Base-by-base conservation (phyloP, 2,888 invertebrate genomes). In the Adineta ricciae region DNA sequence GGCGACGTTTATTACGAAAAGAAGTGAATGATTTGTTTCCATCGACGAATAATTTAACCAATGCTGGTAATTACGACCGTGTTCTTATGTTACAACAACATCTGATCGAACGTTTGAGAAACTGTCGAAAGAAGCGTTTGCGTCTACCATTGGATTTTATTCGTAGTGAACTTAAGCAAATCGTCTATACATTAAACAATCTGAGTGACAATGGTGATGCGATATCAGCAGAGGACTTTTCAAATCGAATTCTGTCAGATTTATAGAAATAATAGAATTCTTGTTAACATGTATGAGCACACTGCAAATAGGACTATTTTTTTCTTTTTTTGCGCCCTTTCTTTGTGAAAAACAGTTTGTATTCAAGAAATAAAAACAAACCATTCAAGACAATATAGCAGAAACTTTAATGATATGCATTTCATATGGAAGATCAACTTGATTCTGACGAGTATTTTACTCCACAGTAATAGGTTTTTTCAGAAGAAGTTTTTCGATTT, bases 91-190 rank as follows among this genome's bases (percentile, higher is more conserved):
- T 78, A n/a, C 78, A 78, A 32, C 78, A 78, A 41, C 78, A 78
- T 78, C 41, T 78, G 8, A 78, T 78, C 41, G 78, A 78, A 78
- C 78, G 78, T 11, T 78, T 78, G n/a, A 3, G 41, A 41, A 78
- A 38, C n/a, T 78, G 78, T n/a, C 38, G 78, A 24, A 78, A 78
- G 41, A 78, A 78, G n/a, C 78, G 78, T 78, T 78, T 78, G 41
- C 78, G 78, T 41, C 24, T 78, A 78, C 78, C 78, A 16, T 24
- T 78, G 11, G 78, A 78, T 78, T 78, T 78, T 78, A 38, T 78
- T 78, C 38, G 38, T 41, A 41, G 41, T 78, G 78, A 78, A 78
- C 24, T 78, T 9, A 41, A 78, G 41, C 78, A 78, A 78, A 78
- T 78, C 14, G 38, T 32, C n/a, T n/a, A 78, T 41, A 38, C 38